Base-by-base conservation (phyloP, 2,888 invertebrate genomes). In the Tetranychus truncatus region DNA sequence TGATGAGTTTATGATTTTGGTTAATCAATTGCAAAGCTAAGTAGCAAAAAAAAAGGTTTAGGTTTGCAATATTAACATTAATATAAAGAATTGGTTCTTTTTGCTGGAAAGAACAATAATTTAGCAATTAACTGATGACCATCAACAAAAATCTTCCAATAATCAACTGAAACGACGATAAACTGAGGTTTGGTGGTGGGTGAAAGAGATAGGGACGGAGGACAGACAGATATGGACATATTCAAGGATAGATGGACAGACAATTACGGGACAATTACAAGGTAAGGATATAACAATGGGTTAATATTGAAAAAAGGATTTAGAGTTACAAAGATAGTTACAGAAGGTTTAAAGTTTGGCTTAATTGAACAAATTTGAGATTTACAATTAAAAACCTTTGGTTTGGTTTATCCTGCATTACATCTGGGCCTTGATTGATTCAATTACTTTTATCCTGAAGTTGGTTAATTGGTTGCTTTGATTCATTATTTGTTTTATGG, bases 311-410 rank as follows among this genome's bases (percentile, higher is more conserved):
- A 11, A 15, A 11, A 15, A 55, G 55, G 55, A 5, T 15, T 9
- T 15, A 15, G 6, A 55, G 55, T 55, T 55, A 55, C 55, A 55
- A 55, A 55, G 55, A 15, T 55, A 15, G 15, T 55, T 55, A 55
- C 55, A 15, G 15, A 55, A 15, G 55, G 55, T 15, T 15, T 2
- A 15, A 55, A 15, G 15, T 55, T 55, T 55, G 55, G 55, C 55
- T 55, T 9, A 55, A 15, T 55, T 55, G 15, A 55, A 55, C 55
- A 55, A 55, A 15, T 15, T 55, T 55, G 55, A 55, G 55, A 55
- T 55, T 55, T 55, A 55, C 55, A 55, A 55, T 55, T 55, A 55
- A 55, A 55, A 55, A 55, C 55, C 55, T 55, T 55, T 55, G 55
- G 55, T 55, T 55, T 55, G 55, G 55, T 55, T 55, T 55, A 55